Evolutionary conservation across 2,797 vertebrate species (phyloP), one percentile per base, ranked within the genome.

Genomic region (Catamblyrhynchus diadema): DNA sequence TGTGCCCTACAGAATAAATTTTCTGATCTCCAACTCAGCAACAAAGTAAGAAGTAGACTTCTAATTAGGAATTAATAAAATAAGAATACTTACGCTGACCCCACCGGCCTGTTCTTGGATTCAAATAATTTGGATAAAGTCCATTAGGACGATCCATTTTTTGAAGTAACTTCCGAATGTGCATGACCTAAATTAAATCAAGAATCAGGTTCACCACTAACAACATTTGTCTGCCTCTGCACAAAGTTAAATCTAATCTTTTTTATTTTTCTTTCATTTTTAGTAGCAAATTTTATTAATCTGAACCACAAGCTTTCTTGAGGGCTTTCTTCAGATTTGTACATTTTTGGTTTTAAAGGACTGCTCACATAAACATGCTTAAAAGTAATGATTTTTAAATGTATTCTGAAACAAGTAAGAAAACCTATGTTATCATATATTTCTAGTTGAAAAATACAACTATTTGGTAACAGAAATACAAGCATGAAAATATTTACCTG

Each of bases 131-230:
- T 57, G 99, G 99, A 97, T 99, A 99, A 81, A 99, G 99, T 59
- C 99, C 99, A 70, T 99, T 99, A 93, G 99, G 99, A 88, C 99
- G 98, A 96, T 99, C 99, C 99, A 99, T 99, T 98, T 99, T 99
- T 97, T 99, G 99, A 47, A 99, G 98, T 37, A 99, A 98, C 97
- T 99, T 99, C 88, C 99, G 97, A 97, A 99, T 99, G 97, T 99
- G 99, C 99, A 99, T 99, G 91, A 99, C 99, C 99, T 99, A 97
- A 84, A 85, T 86, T 73, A 94, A 97, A 97, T n/a, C 57, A 95
- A 97, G 77, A 96, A 89, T 95, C 81, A 74, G 53, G 27, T 97
- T 94, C 69, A 97, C 65, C 5, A 75, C 30, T 90, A 86, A 20
- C 17, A 93, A 86, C 1, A 4, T 69, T 86, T 3, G 73, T 33